Base-by-base conservation (phyloP, 2,888 invertebrate species). In the Papilio elwesi region DNA sequence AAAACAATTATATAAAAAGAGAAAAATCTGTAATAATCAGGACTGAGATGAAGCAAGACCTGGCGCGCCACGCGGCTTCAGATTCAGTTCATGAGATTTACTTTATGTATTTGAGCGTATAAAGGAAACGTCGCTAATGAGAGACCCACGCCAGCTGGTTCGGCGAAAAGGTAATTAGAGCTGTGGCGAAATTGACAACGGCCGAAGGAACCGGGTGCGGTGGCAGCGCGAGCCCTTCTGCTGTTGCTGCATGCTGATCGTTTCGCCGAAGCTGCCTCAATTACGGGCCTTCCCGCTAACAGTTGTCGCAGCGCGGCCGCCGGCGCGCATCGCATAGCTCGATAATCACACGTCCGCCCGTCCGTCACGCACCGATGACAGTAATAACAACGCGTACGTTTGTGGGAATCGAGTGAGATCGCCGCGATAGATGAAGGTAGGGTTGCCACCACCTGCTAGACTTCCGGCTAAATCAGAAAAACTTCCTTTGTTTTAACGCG, bases 311-410 rank as follows among this genome's bases (percentile, higher is more conserved):
- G 82, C 81, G 81, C 78, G 72, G 69, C 57, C 5, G 59, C 65
- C 16, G 74, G 76, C 75, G 71, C 73, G 59, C 74, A 49, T 79
- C 73, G 79, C 84, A 85, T 84, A 83, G 81, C 82, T 78, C 80
- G 78, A 82, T 87, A 88, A 88, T 89, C 84, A 85, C 85, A 83
- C 81, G 86, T 83, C 82, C 77, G 86, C 82, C 82, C 77, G 82
- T 77, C 79, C 85, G 91, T 89, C 89, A 90, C 89, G 90, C 90
- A 87, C 84, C 82, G 88, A 80, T 83, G 87, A 87, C 86, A 85
- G 85, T 86, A 85, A 86, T 87, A 84, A 85, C 83, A 81, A 80
- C 79, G 79, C 83, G 71, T 75, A 77, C 77, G 82, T 82, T 84
- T 87, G 85, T 89, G 86, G 84, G 86, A 88, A 89, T 85, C 83